Base-by-base conservation (phyloP, 2,113 vertebrate genomes). In the Trichomycterus rosablanca region DNA sequence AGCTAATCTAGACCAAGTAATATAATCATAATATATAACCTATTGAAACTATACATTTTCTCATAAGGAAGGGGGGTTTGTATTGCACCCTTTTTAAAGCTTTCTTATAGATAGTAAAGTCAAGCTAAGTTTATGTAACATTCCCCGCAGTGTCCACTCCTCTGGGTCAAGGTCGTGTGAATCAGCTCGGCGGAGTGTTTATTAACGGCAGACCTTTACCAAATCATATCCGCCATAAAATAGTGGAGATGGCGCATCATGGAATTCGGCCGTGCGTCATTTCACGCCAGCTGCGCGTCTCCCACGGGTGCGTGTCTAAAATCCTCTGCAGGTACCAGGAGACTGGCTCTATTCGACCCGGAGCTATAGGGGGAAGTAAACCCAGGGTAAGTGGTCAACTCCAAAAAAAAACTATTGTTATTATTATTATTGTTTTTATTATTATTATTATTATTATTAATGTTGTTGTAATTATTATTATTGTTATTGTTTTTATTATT, bases 161-260 rank as follows among this genome's bases (percentile, higher is more conserved):
- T 28, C 86, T 98, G 78, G 95, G 95, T 68, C 95, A 97, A 79
- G 95, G 95, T 19, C 86, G 95, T 51, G 95, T 98, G 76, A 98
- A 97, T 76, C 95, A 98, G 79, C 92, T 98, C n/a, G 95, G 95
- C 0, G 94, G 95, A 39, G 94, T 98, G 57, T 98, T 98, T 82
- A 97, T 97, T 74, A 98, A 98, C 26, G 95, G 95, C 6, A 83
- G 95, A 1, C 95, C 95, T 0, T 75, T 98, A 39, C 95, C 95
- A 35, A 98, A 97, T 77, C 95, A 98, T 75, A 96, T 98, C 74
- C 89, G 95, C 2, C 95, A 98, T 73, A 97, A 97, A 81, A 98
- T 98, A 5, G 95, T 98, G 72, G 95, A 98, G 78, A 96, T 98
- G 95, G 95, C 95, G 7, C 95, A 98, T 61, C 95, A 98, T 18